Base-by-base conservation (phyloP, 2,888 invertebrate genomes). In the Noctua janthe region DNA sequence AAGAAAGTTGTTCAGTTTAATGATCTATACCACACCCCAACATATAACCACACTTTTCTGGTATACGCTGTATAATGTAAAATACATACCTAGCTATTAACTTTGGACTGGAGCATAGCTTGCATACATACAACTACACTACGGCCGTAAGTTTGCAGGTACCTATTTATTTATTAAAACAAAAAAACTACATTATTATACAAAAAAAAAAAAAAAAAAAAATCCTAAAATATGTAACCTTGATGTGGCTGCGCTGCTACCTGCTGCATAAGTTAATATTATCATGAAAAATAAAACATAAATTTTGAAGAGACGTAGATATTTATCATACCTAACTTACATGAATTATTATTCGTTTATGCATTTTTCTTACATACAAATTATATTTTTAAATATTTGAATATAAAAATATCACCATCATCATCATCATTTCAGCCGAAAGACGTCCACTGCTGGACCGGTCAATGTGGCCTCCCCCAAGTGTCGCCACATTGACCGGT, bases 261-360 rank as follows among this genome's bases (percentile, higher is more conserved):
- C 64, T 35, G 29, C 29, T 64, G 8, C 15, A 62, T 62, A 29
- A 43, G 4, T 35, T 64, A 35, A 35, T 35, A 35, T 47, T 47
- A 39, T 11, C 47, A 49, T 15, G 59, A 23, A 67, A 43, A 43
- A 67, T 67, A 7, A 39, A 67, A 67, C 23, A 43, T 43, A 23
- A 35, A 64, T 64, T 64, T 20, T 20, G 8, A 64, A 64, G 20
- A 66, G 64, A 35, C 64, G 56, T 59, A 67, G 67, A 67, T 67
- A 43, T 67, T 67, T 67, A 43, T 67, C 43, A 67, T 67, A 43
- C 43, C 67, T 15, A n/a, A 67, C 67, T 67, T 43, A n/a, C 10
- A 39, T 10, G 11, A 43, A 67, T 67, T 43, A 43, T n/a, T 23
- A 64, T 35, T 15, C 8, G 17, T 64, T 8, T 17, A 10, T 64